Evolutionary conservation across 2,113 vertebrate species (phyloP), one percentile per base, ranked within the genome.

Genomic region (Centrocercus urophasianus): DNA sequence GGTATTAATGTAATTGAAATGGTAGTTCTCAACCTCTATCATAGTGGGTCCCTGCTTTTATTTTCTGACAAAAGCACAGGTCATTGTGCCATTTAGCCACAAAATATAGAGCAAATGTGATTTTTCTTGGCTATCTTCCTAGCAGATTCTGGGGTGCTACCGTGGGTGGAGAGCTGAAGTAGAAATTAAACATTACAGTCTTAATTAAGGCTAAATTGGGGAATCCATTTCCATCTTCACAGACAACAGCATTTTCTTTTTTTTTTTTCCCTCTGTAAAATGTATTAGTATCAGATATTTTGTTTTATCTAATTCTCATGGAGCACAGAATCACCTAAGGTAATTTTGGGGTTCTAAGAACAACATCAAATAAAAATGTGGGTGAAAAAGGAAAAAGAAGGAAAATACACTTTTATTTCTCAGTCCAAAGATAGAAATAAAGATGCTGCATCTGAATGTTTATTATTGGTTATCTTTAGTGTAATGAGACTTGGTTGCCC

Each of bases 221-320:
- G 67, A 96, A 90, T 92, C 81, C 89, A 40, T 89, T 93, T 96
- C 71, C 92, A 76, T 86, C 76, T 96, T 93, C 95, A 84, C 63
- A 94, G 83, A 87, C 64, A 95, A 43, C 84, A 93, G 45, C 45
- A 57, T 59, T 91, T 50, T 92, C 67, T 91, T 60, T 52, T 34
- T 75, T 48, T 86, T 83, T 78, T 63, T 95, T 67, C 77, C 76
- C 81, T 95, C 76, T 66, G 13, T 96, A 97, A 97, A 98, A 96
- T 78, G 22, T 90, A 95, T 97, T 96, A 91, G 96, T 97, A 92
- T 96, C 92, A 96, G 86, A 96, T 97, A 95, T 90, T 97, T 95
- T 97, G 94, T 97, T 98, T 98, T 97, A 97, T 96, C 94, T 93
- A 97, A 94, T 94, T 91, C 94, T 96, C 43, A 72, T 96, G 97